Conservation (phyloP, 2,113 vertebrate species). For the Trogon melanurus region DNA sequence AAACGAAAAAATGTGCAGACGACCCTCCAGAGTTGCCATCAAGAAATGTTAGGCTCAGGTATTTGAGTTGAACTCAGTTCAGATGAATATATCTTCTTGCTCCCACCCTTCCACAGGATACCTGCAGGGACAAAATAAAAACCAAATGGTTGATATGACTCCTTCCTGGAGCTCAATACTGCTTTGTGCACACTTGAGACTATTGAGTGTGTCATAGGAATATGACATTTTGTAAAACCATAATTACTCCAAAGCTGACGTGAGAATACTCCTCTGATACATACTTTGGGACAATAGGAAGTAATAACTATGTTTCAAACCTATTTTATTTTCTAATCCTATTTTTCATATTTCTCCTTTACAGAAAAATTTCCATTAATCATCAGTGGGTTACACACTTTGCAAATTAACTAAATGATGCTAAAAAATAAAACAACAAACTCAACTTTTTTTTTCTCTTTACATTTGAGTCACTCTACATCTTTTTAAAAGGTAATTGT, state of each 20-base stretch:
- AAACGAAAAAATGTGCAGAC: neutral
- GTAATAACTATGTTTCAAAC: neutral
- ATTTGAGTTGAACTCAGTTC: neutral
- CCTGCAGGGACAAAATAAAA: neutral
- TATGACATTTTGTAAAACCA: neutral
- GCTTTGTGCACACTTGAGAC: neutral
- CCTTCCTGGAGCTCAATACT: neutral
- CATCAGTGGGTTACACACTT: neutral
- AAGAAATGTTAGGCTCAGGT: neutral
- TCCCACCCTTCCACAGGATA: neutral
- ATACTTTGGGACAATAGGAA: neutral
- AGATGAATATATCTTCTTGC: neutral
- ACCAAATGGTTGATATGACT: neutral
- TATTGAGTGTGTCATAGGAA: neutral
- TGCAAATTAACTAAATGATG: neutral
- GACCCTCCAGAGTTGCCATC: neutral
- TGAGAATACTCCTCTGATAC: neutral
- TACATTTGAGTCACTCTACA: neutral
- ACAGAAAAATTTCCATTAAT: neutral
- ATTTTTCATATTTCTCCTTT: neutral
- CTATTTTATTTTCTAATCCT: neutral
- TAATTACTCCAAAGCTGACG: neutral
- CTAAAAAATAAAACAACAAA: neutral
- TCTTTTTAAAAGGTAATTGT: neutral
- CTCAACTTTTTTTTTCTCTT: neutral